Evolutionary conservation across 1,140 invertebrate species (phyloP).

Genomic region (Drosophila cardini): DNA sequence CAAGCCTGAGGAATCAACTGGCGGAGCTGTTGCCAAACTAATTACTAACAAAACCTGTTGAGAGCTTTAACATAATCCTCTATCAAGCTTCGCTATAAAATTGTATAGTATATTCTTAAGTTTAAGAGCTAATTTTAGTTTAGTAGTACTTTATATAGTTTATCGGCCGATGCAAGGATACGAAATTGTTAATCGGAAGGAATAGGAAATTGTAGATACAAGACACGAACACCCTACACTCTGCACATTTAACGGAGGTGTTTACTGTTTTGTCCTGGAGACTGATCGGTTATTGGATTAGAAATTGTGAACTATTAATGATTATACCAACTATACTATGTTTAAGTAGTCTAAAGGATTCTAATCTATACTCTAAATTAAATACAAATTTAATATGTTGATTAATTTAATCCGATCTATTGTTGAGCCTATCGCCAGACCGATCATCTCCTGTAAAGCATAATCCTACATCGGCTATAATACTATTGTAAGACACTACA

Average conservation of each 20-base stretch:
- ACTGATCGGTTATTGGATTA: constrained; percentile 54
- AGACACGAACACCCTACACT: constrained; percentile 36
- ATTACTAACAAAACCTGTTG: constrained; percentile 13
- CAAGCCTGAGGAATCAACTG: constrained; percentile 90
- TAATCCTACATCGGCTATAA: constrained; percentile 30
- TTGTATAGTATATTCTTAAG: constrained; percentile 36
- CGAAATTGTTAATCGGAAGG: constrained; percentile 18
- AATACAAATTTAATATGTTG: constrained; percentile 7
- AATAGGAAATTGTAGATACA: constrained; percentile 27
- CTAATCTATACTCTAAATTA: constrained; percentile 8
- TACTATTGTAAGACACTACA: constrained; percentile 22
- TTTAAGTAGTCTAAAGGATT: constrained; percentile 10
- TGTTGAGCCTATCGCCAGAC: constrained; percentile 18
- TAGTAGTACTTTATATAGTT: constrained; percentile 7
- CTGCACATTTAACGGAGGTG: constrained; percentile 11
- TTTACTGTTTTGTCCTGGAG: constrained; percentile 59
- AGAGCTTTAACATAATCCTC: constrained; percentile 15
- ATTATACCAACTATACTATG: constrained; percentile 1
- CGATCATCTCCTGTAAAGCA: constrained; percentile 25
- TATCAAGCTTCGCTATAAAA: constrained; percentile 1
- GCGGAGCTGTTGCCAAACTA: constrained; percentile 89
- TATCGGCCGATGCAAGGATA: constrained; percentile 5
- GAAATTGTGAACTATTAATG: constrained; percentile 17
- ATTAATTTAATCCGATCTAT: constrained; percentile 7
- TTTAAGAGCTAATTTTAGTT: constrained; percentile 41